phyloP scores from a whole-genome alignment of 2,797 vertebrate genomes.

The Brotula barbata region DNA sequence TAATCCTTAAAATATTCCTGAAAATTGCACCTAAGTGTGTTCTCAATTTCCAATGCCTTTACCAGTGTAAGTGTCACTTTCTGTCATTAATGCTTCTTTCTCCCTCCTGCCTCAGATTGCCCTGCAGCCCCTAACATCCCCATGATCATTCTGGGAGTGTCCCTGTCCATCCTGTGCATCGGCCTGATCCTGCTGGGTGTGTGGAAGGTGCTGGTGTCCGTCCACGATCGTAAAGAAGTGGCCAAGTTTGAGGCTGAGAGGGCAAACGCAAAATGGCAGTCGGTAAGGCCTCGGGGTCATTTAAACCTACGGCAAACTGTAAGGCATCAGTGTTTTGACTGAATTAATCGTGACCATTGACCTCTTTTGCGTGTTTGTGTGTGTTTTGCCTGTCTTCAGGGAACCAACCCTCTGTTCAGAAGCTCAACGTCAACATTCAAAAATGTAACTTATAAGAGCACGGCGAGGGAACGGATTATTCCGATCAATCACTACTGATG shows the following conservation, averaged over 20 bases:
- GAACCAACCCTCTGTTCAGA: slow-evolving; percentile 94
- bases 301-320: no score
- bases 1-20: no score
- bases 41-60: no score
- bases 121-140: slow-evolving; percentile 86
- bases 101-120: slow-evolving; percentile 91
- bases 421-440: slow-evolving; percentile 96
- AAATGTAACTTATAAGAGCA: slow-evolving; percentile 94
- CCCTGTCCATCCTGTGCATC: slow-evolving; percentile 88
- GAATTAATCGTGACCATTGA: background rate
- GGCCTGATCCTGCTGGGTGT: slow-evolving; percentile 87
- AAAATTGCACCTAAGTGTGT: no score
- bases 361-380: slow-evolving; percentile 1
- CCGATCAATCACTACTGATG: slow-evolving; percentile 60
- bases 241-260: slow-evolving; percentile 96
- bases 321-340: background rate
- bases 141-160: slow-evolving; percentile 91
- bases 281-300: slow-evolving; percentile 73
- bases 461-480: slow-evolving; percentile 79
- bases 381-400: slow-evolving; percentile 75
- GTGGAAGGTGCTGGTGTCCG: slow-evolving; percentile 94
- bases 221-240: slow-evolving; percentile 95
- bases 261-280: slow-evolving; percentile 94
- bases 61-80: no score
- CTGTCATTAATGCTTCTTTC: no score